Base-by-base conservation (phyloP, 2,797 vertebrate genomes). In the Myotis findleyi region DNA sequence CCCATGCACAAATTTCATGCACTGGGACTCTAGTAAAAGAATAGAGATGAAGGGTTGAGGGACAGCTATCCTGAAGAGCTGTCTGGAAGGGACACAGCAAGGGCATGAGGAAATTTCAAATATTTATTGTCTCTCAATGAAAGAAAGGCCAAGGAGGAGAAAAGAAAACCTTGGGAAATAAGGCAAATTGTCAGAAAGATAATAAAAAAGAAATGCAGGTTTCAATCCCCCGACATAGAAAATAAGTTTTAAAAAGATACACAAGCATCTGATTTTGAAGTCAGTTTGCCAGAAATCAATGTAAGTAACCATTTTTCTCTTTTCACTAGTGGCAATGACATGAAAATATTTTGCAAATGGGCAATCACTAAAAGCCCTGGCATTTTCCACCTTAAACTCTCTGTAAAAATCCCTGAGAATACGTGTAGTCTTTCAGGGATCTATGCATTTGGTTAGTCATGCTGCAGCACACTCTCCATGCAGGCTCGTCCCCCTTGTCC, bases 61-160 rank as follows among this genome's bases (percentile, higher is more conserved):
- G 47, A 38, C 0, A 7, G 49, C 23, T 12, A 6, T 20, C n/a
- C 38, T 11, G 44, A 59, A 77, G 51, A 21, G 36, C n/a, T 83
- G 17, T 27, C 47, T 27, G 33, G 69, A 86, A 91, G 89, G 23
- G 27, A 92, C 27, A 51, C 1, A 93, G 38, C 7, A 89, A 96
- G 62, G 9, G 38, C 4, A 57, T 23, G 12, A 44, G 87, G 51
- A 87, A 33, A 76, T 2, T 82, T 81, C 83, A 97, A 66, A 10
- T 23, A 23, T n/a, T 93, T 44, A 27, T 30, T 41, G 18, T 20
- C 82, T 27, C 20, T 10, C 12, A 51, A 84, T 59, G 33, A 94
- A 94, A 87, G 79, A 68, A 47, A 92, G 55, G 93, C 25, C 17
- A 75, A 53, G 77, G 62, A 88, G 8, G 30, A 92, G 27, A 69